Percentiles rank a stretch among this genome's conserved stretches.
Evolutionary conservation across 2,888 invertebrate species (phyloP).

Genomic region (Lasioglossum pauxillum): DNA sequence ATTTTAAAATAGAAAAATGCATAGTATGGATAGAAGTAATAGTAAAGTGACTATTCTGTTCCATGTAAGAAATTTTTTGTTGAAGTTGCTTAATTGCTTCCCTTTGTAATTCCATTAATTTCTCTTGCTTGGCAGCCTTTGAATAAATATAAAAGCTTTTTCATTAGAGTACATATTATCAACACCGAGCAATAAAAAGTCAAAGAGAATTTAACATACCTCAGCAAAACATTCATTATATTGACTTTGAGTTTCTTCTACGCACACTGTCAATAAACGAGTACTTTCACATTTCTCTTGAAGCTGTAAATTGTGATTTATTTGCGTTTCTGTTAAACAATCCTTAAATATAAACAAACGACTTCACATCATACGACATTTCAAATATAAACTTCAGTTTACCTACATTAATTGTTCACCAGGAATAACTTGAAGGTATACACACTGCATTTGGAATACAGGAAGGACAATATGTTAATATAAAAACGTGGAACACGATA

Average conservation of each 20-base stretch:
- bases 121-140: conserved; percentile 79
- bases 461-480: conserved; percentile 23
- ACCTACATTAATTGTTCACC: not conserved
- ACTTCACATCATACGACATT: not conserved
- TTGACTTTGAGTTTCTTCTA: conserved; percentile 78
- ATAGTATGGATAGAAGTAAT: conserved; percentile 72
- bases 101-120: conserved; percentile 78
- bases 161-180: not conserved
- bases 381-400: conserved; percentile 27
- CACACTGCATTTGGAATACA: not conserved
- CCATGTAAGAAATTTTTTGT: conserved; percentile 72
- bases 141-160: conserved; percentile 39
- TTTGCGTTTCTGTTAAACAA: conserved; percentile 25
- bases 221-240: conserved; percentile 80
- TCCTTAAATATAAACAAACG: conserved; percentile 7
- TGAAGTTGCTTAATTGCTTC: conserved; percentile 76
- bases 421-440: conserved; percentile 4
- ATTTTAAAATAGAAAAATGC: conserved; percentile 77
- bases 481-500: conserved; percentile 28
- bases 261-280: conserved; percentile 72
- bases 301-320: conserved; percentile 73
- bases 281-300: conserved; percentile 74
- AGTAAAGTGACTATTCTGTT: conserved; percentile 68
- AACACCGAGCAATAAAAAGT: not conserved
- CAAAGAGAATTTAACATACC: conserved; percentile 66